Conservation (phyloP, 2,113 vertebrate species). For the Scomber colias region DNA sequence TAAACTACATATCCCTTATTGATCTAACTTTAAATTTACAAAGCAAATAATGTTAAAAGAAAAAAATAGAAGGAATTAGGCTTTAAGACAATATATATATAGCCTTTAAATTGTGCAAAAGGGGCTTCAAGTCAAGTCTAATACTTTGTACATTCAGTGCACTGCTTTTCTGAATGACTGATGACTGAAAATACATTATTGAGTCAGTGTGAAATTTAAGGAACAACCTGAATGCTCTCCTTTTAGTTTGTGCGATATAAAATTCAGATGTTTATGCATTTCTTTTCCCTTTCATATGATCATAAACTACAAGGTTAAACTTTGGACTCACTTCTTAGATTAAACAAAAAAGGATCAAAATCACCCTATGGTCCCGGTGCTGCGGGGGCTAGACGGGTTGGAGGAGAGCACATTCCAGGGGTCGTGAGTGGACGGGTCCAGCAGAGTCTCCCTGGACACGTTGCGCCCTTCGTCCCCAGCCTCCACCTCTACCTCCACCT, state of each 20-base stretch:
- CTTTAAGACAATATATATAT: slow-evolving; percentile 3
- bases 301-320: slow-evolving; percentile 10
- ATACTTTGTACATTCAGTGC: slow-evolving; percentile 33
- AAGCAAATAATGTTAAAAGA: background rate
- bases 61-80: background rate
- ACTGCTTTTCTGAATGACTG: slow-evolving; percentile 21
- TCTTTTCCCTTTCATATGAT: background rate
- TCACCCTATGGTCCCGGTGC: slow-evolving; percentile 70
- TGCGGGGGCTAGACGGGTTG: slow-evolving; percentile 81
- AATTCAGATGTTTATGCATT: background rate
- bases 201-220: slow-evolving; percentile 34
- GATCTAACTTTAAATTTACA: background rate
- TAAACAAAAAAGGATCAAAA: background rate
- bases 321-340: background rate
- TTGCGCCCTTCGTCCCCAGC: slow-evolving; percentile 72
- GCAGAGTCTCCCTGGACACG: slow-evolving; percentile 79
- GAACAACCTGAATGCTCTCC: background rate
- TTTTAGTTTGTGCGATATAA: background rate
- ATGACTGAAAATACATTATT: background rate
- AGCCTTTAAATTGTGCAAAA: slow-evolving; percentile 60
- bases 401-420: slow-evolving; percentile 84
- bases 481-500: slow-evolving; percentile 70
- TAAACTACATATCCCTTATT: background rate
- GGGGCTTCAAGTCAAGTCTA: slow-evolving; percentile 50
- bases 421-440: slow-evolving; percentile 83